These are phyloP conservation scores for Zootoca vivipara DNA, from an alignment of 2,113 vertebrate species.

Conservation along the genomic window DNA sequence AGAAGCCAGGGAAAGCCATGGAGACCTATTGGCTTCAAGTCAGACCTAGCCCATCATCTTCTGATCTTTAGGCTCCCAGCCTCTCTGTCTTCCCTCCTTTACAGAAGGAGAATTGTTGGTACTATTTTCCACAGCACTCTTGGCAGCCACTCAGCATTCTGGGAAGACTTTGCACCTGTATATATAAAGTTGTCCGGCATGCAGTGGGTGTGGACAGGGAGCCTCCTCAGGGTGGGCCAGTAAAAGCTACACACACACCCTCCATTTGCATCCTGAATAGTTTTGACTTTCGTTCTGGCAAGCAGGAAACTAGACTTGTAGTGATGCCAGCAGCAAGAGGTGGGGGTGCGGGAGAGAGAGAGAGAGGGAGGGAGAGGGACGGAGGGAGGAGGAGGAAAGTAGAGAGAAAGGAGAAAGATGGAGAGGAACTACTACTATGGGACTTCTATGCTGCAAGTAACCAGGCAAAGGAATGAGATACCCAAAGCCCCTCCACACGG, in stretches of 20 bases:
- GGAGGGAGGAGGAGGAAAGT: neutral
- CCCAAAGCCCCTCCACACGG: neutral
- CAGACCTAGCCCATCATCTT: neutral
- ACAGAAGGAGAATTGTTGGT: conserved; percentile 8
- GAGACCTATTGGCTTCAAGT: neutral
- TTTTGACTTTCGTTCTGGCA: conserved; percentile 24
- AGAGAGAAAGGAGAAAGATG: conserved; percentile 3
- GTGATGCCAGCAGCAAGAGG: neutral
- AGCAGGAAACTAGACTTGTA: neutral
- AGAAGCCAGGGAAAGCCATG: neutral
- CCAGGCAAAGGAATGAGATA: conserved; percentile 23
- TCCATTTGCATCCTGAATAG: conserved; percentile 2
- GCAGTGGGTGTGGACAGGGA: neutral
- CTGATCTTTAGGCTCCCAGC: neutral
- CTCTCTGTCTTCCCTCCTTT: neutral
- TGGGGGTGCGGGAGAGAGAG: neutral
- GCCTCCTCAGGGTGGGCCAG: neutral
- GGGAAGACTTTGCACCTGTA: conserved; percentile 13
- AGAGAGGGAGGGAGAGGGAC: conserved; percentile 22
- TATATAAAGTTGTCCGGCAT: conserved; percentile 4
- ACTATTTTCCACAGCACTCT: neutral
- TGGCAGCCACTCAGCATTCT: neutral
- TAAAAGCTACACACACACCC: neutral
- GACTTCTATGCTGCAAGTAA: conserved; percentile 12
- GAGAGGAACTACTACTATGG: conserved; percentile 21